Conservation (phyloP, 2,113 vertebrate species). For the Varanus komodoensis region DNA sequence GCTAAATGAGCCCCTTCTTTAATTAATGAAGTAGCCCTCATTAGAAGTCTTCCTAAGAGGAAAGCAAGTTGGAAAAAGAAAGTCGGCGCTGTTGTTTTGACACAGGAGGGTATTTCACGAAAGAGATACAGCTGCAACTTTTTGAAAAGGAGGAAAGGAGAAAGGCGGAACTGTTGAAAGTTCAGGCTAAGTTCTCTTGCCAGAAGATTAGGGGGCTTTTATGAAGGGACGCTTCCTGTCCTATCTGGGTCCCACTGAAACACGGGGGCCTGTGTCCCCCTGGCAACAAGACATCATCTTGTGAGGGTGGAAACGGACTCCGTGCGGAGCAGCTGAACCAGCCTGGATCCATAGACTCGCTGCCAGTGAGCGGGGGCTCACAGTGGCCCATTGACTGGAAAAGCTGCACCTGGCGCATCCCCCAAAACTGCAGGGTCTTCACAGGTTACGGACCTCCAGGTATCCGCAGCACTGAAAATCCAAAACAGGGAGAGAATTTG, state of each 20-base stretch:
- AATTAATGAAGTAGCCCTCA: constrained; percentile 49
- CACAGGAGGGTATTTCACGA: constrained; percentile 57
- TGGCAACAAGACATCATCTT: background rate
- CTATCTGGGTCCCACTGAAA: constrained; percentile 7
- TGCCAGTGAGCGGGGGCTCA: background rate
- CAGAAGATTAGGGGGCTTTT: constrained; percentile 55
- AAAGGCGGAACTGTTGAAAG: constrained; percentile 50
- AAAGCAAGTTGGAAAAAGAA: constrained; percentile 36
- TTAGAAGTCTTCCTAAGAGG: constrained; percentile 1
- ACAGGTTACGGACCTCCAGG: background rate
- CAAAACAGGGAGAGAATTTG: background rate
- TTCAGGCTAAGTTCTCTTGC: constrained; percentile 58
- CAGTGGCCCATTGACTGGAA: background rate
- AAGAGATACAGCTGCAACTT: constrained; percentile 68
- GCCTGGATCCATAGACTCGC: background rate
- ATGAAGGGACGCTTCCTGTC: constrained; percentile 57
- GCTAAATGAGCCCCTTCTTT: constrained; percentile 28
- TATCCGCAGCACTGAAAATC: background rate
- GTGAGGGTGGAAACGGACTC: background rate
- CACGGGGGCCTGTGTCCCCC: constrained; percentile 30
- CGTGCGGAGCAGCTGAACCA: constrained; percentile 17
- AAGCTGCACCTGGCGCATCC: background rate
- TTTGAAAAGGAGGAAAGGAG: constrained; percentile 67
- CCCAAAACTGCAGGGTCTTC: background rate
- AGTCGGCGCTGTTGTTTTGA: constrained; percentile 16